Base-by-base conservation (phyloP, 2,888 invertebrate species). In the Apeira syringaria region DNA sequence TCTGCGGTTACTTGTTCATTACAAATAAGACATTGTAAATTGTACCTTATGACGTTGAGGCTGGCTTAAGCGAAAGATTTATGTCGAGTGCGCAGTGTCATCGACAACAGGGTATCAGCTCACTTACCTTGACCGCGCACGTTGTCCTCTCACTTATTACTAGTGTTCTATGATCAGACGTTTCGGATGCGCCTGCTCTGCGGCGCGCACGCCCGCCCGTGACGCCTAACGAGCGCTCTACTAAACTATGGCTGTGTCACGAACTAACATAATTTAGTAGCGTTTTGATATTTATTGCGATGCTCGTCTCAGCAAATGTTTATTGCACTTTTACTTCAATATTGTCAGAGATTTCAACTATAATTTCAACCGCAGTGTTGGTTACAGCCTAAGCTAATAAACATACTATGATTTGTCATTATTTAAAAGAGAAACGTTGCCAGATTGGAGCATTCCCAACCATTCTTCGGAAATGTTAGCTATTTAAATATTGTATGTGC, bases 61-160 rank as follows among this genome's bases (percentile, higher is more conserved):
- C 56, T 53, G 59, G 67, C 68, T 73, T 66, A 59, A 69, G 69
- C 56, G 64, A 66, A 63, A 71, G 72, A 80, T 74, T 73, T 74
- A 76, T 74, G 72, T 75, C 61, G 70, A 70, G 69, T 72, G 70
- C 62, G 61, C 67, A 61, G 74, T 79, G 75, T 78, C 79, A 80
- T 77, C 75, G 71, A 59, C 68, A 69, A 67, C 74, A 67, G 68
- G n/a, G 74, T 72, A 73, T 68, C 65, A 68, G 73, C 80, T 78
- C 70, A 81, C 78, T 86, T 71, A 75, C 85, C 86, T 86, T 87
- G 86, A 86, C 86, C 84, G 82, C 76, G 70, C 79, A 59, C 68
- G 68, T 70, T 78, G 80, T 78, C 85, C 82, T 81, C 82, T 83
- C 83, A 80, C 83, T 81, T 69, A 68, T n/a, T 66, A 67, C 53